Evolutionary conservation across 30 jellyfish, hydroid and myxozoan species (phyloP).

Genomic region (Aurelia sp.): DNA sequence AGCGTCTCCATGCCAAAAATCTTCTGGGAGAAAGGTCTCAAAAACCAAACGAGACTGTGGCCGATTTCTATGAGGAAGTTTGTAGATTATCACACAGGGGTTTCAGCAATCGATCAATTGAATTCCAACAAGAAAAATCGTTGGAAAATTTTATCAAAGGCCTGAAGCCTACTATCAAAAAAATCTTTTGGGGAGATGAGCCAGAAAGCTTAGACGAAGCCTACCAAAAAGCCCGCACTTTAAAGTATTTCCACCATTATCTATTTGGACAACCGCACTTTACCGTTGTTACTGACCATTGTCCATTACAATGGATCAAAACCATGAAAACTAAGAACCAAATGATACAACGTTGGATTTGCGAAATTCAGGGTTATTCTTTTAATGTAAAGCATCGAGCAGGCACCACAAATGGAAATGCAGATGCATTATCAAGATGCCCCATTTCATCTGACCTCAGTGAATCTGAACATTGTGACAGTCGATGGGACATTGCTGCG

Average conservation of each 20-base stretch:
- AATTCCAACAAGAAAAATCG: conserved; percentile 12
- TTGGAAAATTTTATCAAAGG: not conserved
- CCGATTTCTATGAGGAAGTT: conserved; percentile 9
- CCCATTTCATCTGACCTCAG: not conserved
- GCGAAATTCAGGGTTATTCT: too few relatives aligned
- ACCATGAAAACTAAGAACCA: too few relatives aligned
- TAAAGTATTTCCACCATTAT: too few relatives aligned
- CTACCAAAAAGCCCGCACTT: too few relatives aligned
- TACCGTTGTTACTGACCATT: too few relatives aligned
- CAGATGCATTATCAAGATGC: conserved; percentile 43
- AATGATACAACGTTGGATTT: too few relatives aligned
- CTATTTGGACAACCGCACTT: too few relatives aligned
- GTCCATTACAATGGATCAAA: too few relatives aligned
- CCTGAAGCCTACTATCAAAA: conserved; percentile 38
- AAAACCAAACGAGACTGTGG: conserved; percentile 15
- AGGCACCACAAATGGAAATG: too few relatives aligned
- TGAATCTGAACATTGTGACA: conserved; percentile 2
- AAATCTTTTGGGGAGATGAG: not conserved
- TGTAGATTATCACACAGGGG: conserved; percentile 28
- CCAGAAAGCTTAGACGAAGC: too few relatives aligned
- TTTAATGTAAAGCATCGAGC: too few relatives aligned
- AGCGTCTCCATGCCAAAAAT: too few relatives aligned
- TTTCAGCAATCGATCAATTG: conserved; percentile 4
- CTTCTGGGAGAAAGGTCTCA: not conserved
- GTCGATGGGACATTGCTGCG: conserved; percentile 2